Evolutionary conservation across 2,113 vertebrate species (phyloP).

Genomic region (Protobothrops mucrosquamatus): DNA sequence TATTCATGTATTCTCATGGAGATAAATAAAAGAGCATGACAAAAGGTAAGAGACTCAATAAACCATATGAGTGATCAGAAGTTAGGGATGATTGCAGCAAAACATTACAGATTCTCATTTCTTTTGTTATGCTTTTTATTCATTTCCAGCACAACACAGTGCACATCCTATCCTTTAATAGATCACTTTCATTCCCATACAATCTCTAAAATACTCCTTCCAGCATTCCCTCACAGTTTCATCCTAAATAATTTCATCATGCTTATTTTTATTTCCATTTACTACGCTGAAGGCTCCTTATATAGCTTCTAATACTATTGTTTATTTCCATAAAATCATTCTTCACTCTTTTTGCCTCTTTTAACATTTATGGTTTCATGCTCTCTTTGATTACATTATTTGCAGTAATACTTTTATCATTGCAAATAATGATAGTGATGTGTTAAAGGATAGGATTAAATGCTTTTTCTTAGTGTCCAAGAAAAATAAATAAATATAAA

Average conservation of each 20-base stretch:
- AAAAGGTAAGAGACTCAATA: neutral
- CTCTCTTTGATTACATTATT: neutral
- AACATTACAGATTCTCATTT: neutral
- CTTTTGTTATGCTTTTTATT: neutral
- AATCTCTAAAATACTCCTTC: neutral
- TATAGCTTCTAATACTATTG: neutral
- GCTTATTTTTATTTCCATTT: neutral
- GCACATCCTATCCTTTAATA: no score
- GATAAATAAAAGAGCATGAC: neutral
- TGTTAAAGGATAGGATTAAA: neutral
- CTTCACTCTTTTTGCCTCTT: neutral
- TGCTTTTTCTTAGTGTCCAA: neutral
- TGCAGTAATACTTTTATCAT: neutral
- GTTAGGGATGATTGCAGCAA: neutral
- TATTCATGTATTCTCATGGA: neutral
- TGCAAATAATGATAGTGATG: neutral
- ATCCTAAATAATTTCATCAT: neutral
- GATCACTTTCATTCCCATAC: neutral
- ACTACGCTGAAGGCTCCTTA: neutral
- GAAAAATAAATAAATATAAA: neutral
- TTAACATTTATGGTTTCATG: neutral
- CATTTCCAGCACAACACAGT: no score
- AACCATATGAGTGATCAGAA: neutral
- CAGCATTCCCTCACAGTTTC: neutral
- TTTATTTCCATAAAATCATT: neutral